These are phyloP conservation scores for Sylvia atricapilla DNA, from an alignment of 2,113 vertebrate species.

Conservation along the genomic window DNA sequence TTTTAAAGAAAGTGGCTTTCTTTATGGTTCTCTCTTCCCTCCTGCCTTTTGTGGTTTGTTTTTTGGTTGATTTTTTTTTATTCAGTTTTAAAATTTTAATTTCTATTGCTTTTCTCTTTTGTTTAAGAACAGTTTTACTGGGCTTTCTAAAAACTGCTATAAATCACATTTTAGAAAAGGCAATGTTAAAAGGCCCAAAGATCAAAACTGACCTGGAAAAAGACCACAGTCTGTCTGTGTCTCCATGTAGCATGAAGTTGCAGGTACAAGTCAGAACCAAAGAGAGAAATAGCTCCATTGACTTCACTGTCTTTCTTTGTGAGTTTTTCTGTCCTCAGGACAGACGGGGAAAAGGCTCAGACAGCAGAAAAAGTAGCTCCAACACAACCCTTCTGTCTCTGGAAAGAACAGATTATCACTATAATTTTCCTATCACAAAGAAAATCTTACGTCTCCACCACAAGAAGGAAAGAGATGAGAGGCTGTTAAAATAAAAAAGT, in stretches of 20 bases:
- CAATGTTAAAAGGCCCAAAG: background rate
- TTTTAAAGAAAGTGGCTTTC: too few species aligned
- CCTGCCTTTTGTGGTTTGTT: background rate
- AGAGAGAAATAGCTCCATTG: background rate
- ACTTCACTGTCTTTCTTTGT: background rate
- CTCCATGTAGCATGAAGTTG: background rate
- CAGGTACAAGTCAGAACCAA: background rate
- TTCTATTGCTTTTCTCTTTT: background rate
- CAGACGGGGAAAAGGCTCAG: background rate
- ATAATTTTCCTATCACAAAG: background rate
- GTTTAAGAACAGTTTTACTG: background rate
- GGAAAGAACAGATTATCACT: background rate
- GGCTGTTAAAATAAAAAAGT: background rate
- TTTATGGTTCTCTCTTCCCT: background rate
- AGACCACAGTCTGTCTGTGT: background rate
- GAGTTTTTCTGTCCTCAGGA: background rate
- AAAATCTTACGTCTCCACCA: background rate
- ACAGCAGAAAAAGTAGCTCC: background rate
- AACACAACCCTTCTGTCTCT: background rate
- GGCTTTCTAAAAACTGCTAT: background rate
- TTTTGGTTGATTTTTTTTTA: background rate
- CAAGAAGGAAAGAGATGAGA: background rate
- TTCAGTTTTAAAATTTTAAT: background rate
- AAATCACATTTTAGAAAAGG: background rate
- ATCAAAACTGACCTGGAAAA: background rate